Percentiles rank a stretch among this genome's conserved stretches.
Conservation (phyloP, 2,113 vertebrate genomes). For the Chitala chitala region DNA sequence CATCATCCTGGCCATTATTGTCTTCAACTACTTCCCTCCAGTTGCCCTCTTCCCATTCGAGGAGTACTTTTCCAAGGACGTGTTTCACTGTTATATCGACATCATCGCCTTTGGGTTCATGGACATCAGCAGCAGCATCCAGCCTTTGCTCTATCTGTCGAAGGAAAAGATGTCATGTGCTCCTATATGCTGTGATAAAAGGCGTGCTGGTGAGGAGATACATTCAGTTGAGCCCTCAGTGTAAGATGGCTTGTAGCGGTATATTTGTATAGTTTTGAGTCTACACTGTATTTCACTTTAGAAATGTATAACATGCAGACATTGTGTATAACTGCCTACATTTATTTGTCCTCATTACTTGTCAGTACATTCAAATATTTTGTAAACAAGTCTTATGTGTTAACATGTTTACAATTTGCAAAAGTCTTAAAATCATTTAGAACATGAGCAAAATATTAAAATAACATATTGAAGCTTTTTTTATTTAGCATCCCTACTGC, state of each 20-base stretch:
- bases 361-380: too few species aligned
- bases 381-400: too few species aligned
- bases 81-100: conserved; percentile 58
- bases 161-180: conserved; percentile 41
- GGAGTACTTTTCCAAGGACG: conserved; percentile 43
- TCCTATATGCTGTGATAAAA: conserved; percentile 33
- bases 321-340: too few species aligned
- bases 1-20: conserved; percentile 62
- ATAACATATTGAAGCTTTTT: too few species aligned
- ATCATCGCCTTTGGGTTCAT: conserved; percentile 58
- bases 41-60: conserved; percentile 66
- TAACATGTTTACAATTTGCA: too few species aligned
- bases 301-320: too few species aligned
- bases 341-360: too few species aligned
- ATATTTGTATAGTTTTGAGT: neutral
- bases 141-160: conserved; percentile 63
- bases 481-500: too few species aligned
- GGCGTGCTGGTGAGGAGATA: neutral
- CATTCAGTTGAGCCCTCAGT: neutral
- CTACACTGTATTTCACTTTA: neutral
- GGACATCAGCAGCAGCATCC: conserved; percentile 68
- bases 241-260: neutral
- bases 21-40: conserved; percentile 64
- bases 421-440: too few species aligned
- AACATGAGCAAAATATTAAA: too few species aligned